Percentiles rank a stretch among this genome's conserved stretches.
Evolutionary conservation across 2,888 invertebrate genomes (phyloP).

Genomic region (Aphidoletes aphidimyza): DNA sequence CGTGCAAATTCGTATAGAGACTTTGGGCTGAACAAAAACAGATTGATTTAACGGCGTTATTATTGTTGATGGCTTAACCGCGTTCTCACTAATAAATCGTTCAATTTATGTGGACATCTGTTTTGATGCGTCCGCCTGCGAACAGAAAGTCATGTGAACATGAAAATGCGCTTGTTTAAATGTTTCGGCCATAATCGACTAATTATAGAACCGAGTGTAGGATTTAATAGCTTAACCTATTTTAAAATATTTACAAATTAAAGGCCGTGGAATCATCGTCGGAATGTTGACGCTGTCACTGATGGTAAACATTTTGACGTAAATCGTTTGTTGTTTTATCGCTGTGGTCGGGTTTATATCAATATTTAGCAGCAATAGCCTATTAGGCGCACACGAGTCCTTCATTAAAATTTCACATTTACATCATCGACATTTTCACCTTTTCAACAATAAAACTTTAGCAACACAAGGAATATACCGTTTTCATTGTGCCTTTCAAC

Average conservation of each 20-base stretch:
- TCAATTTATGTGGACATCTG: conserved; percentile 54
- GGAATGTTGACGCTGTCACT: conserved; percentile 26
- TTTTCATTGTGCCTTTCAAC: neutral
- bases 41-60: conserved; percentile 46
- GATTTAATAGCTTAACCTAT: conserved; percentile 49
- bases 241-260: conserved; percentile 53
- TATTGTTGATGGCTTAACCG: conserved; percentile 53
- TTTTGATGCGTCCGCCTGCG: neutral
- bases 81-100: conserved; percentile 15
- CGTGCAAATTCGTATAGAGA: no score
- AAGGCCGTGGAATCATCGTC: conserved; percentile 12
- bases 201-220: conserved; percentile 40
- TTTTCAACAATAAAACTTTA: neutral
- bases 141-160: conserved; percentile 14
- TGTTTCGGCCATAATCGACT: neutral
- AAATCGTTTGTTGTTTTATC: neutral
- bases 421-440: neutral
- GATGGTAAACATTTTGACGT: conserved; percentile 4
- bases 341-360: neutral
- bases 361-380: neutral
- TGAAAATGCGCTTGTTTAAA: neutral
- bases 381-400: neutral
- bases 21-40: no score
- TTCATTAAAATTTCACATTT: conserved; percentile 24
- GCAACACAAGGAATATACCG: neutral